Evolutionary conservation across 2,113 vertebrate genomes (phyloP).

Genomic region (Zapus hudsonius): DNA sequence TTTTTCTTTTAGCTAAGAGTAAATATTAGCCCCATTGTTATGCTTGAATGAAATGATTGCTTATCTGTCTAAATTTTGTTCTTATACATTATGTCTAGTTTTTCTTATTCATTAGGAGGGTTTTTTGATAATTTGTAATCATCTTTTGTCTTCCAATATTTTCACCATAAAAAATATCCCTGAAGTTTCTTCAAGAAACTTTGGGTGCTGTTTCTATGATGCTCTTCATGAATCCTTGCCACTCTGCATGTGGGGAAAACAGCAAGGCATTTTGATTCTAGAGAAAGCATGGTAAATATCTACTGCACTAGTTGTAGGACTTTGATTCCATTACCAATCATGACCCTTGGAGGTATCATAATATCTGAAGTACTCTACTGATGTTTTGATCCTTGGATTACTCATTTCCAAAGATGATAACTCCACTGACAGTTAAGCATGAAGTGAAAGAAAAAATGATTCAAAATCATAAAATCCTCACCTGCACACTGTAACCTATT

Average conservation of each 20-base stretch:
- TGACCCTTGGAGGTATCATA: neutral
- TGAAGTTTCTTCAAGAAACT: neutral
- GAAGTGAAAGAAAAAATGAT: no score
- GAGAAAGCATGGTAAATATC: neutral
- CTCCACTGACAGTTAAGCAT: no score
- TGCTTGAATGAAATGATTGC: neutral
- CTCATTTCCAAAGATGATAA: neutral
- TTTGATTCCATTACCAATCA: neutral
- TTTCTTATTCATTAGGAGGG: neutral
- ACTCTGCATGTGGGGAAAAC: neutral
- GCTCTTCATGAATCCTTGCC: neutral
- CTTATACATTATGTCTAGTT: neutral
- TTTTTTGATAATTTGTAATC: neutral
- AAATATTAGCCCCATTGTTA: neutral
- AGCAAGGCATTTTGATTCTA: neutral
- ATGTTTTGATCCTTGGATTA: neutral
- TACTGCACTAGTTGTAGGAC: neutral
- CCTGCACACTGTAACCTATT: no score
- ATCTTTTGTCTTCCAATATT: neutral
- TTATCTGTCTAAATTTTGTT: neutral
- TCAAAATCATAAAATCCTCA: no score
- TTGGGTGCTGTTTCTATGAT: neutral
- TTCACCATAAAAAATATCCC: conserved; percentile 1
- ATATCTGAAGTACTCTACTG: neutral
- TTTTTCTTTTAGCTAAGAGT: neutral